Base-by-base conservation (phyloP, 2,113 vertebrate species). In the Plestiodon gilberti region DNA sequence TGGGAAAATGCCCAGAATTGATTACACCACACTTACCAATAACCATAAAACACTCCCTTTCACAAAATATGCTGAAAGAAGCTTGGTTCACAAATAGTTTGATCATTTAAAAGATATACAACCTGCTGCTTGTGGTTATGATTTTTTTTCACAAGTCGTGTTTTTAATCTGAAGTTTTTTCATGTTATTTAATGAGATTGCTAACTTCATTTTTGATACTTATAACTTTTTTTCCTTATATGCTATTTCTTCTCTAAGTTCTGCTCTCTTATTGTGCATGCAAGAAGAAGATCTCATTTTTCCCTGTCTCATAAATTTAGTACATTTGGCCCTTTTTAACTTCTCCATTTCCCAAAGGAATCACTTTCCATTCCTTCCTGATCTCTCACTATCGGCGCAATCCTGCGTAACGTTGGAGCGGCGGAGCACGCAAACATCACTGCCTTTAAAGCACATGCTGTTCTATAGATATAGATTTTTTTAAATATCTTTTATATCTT, bases 171-270 rank as follows among this genome's bases (percentile, higher is more conserved):
- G 7, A 18, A 43, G 67, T 23, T 5, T 78, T 48, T 87, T 85
- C 90, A 25, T 3, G 65, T 82, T 52, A 28, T 88, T 52, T 78
- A 70, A 82, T 69, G 52, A 81, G 80, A 9, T 59, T 83, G 69
- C 15, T 75, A 43, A 83, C 40, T 84, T 1, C n/a, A 4, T 75
- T 82, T 78, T n/a, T 62, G 25, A 38, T 64, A 22, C 79, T 78
- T 77, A 5, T 55, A 83, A 10, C 55, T 74, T 57, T 83, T 35
- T 38, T 48, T 48, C n/a, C 48, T 82, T 71, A 71, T 22, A 73
- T 59, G 1, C 59, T 59, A 59, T 43, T 70, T 79, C 55, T 59
- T 61, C 76, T 85, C 18, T 40, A 78, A 40, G 14, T 80, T 86
- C 30, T 62, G 33, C 43, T 43, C 17, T 33, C 20, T 25, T 71